Evolutionary conservation across 1,140 invertebrate species (phyloP), one percentile per base, ranked within the genome.

Genomic region (Cyclargus thomasi): DNA sequence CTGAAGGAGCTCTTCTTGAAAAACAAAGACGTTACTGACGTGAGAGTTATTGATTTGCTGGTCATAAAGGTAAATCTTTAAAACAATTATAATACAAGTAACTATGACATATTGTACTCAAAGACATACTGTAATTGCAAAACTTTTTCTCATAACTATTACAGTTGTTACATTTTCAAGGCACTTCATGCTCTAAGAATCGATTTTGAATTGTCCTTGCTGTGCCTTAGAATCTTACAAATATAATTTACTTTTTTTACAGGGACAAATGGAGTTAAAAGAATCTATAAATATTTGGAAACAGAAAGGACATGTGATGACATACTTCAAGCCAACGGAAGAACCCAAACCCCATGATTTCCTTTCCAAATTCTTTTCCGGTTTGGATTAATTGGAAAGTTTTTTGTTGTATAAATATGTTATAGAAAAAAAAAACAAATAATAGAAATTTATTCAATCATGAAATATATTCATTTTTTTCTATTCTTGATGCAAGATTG

Each of bases 181-280:
- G n/a, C n/a, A n/a, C n/a, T n/a, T n/a, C n/a, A n/a, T n/a, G n/a
- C n/a, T n/a, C n/a, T n/a, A n/a, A n/a, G n/a, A n/a, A n/a, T n/a
- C n/a, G n/a, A n/a, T n/a, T n/a, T n/a, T n/a, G n/a, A n/a, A n/a
- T n/a, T n/a, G n/a, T n/a, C n/a, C n/a, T n/a, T n/a, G n/a, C n/a
- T n/a, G n/a, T n/a, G n/a, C n/a, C n/a, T n/a, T n/a, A n/a, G n/a
- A n/a, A n/a, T n/a, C n/a, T n/a, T n/a, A n/a, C n/a, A n/a, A n/a
- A n/a, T n/a, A 47, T 62, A 47, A 23, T 35, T 64, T 17, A 22
- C 22, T 70, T 74, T 64, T 65, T 36, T 79, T 92, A 29, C 81
- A 97, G 96, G 97, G 97, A 66, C 96, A 97, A 94, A 98, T 98
- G 96, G 97, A 99, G 80, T 90, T 99, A 47, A 94, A 96, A 81